Evolutionary conservation across 2,888 invertebrate genomes (phyloP).

Genomic region (Callimorpha dominula): DNA sequence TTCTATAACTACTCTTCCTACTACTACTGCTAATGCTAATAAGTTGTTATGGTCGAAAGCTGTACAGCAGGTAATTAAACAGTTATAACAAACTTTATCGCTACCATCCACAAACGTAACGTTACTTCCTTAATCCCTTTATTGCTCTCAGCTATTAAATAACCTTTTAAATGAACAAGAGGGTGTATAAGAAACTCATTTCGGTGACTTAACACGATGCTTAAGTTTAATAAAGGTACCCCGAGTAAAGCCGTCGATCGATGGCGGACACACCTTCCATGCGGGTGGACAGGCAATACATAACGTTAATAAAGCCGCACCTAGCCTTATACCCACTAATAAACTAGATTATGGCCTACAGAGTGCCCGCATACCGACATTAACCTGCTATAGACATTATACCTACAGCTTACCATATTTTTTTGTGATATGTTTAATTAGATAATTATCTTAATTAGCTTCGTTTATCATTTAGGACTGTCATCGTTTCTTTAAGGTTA

Average conservation of each 20-base stretch:
- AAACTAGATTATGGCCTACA: slow-evolving; percentile 67
- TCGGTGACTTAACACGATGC: slow-evolving; percentile 34
- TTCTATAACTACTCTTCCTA: too few species aligned
- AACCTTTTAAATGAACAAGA: slow-evolving; percentile 36
- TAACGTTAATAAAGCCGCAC: slow-evolving; percentile 71
- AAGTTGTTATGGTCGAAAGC: too few species aligned
- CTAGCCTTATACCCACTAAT: slow-evolving; percentile 67
- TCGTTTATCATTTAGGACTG: not conserved
- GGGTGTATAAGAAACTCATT: slow-evolving; percentile 33
- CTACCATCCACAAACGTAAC: too few species aligned
- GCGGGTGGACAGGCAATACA: slow-evolving; percentile 63
- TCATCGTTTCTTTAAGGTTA: not conserved
- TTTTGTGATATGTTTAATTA: slow-evolving; percentile 22
- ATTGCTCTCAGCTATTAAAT: slow-evolving; percentile 30
- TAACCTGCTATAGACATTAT: slow-evolving; percentile 25
- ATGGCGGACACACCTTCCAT: slow-evolving; percentile 68
- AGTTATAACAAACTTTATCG: too few species aligned
- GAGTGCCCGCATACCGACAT: slow-evolving; percentile 45
- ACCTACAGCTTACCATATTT: slow-evolving; percentile 12
- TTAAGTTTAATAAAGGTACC: slow-evolving; percentile 48
- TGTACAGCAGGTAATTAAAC: too few species aligned
- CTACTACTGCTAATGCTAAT: too few species aligned
- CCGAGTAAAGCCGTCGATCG: slow-evolving; percentile 58
- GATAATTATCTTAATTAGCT: slow-evolving; percentile 2
- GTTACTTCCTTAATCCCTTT: slow-evolving; percentile 31